phyloP scores from a whole-genome alignment of 2,888 invertebrate genomes.

The Horisme vitalbata region DNA sequence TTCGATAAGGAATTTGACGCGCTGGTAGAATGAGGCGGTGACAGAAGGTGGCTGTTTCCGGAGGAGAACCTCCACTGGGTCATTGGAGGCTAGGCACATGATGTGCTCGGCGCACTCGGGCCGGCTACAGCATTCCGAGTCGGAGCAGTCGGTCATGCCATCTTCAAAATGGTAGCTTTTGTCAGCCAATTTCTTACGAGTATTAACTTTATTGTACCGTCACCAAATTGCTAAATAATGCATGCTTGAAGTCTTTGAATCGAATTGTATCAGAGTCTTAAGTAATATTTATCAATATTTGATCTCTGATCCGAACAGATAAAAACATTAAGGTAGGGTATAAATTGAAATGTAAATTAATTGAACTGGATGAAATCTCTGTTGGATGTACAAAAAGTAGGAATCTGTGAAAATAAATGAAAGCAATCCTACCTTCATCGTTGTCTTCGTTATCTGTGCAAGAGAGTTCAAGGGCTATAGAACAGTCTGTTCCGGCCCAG shows the following conservation, averaged over 20 bases:
- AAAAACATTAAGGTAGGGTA: too few relatives aligned
- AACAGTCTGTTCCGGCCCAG: constrained; percentile 98
- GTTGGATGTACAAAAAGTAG: too few relatives aligned
- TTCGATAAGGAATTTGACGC: constrained; percentile 98
- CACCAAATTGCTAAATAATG: constrained; percentile 12
- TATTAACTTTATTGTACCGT: constrained; percentile 28
- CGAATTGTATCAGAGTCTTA: too few relatives aligned
- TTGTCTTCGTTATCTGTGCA: constrained; percentile 98
- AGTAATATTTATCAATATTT: too few relatives aligned
- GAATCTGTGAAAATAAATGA: neutral
- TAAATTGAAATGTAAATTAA: neutral
- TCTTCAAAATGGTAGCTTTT: constrained; percentile 86
- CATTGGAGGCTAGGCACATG: constrained; percentile 97
- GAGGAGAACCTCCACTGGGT: constrained; percentile 97
- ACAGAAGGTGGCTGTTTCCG: constrained; percentile 98
- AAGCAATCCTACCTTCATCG: constrained; percentile 98
- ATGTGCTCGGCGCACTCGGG: constrained; percentile 93
- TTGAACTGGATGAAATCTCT: neutral
- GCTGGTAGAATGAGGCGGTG: constrained; percentile 98
- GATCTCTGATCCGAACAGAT: too few relatives aligned
- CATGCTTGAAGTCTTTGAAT: constrained; percentile 6
- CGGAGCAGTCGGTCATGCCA: constrained; percentile 98
- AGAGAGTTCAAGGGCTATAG: constrained; percentile 94
- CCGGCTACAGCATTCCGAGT: constrained; percentile 98
- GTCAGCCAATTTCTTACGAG: constrained; percentile 47